Base-by-base conservation (phyloP, 2,888 invertebrate genomes). In the Altica lythri region DNA sequence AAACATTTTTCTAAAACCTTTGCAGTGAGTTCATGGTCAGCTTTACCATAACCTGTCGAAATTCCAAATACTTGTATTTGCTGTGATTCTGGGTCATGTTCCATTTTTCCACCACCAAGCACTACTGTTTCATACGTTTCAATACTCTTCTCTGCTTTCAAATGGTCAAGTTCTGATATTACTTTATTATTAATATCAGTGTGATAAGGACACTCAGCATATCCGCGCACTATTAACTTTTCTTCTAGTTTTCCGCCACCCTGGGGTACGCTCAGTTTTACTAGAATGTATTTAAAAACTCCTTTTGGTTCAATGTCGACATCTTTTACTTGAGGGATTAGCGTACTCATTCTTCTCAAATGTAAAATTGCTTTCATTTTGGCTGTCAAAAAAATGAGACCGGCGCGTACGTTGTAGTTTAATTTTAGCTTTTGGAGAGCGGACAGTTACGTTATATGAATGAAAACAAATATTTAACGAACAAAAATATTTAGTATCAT, bases 41-140 rank as follows among this genome's bases (percentile, higher is more conserved):
- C 95, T 74, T 87, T 87, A 1, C 96, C 96, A 72, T 85, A 96
- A 1, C 92, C 90, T 82, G 91, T 80, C 3, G 97, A 97, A 73
- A 95, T 94, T 17, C 97, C 97, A 76, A 91, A 97, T 55, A 97
- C 90, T 69, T 89, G 86, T 35, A 97, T 83, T 59, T 82, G 85
- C 71, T 92, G 93, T 35, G 82, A 81, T 5, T 81, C 81, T 0
- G 90, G 80, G 53, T 91, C 86, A 75, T 95, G 94, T 27, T 87
- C 83, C 68, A 98, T 96, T 68, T 95, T 83, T 9, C 97, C 97
- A 10, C 97, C 97, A 2, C 97, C 97, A 9, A 93, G 76, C 63
- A 95, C 93, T 69, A 94, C 89, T 5, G 71, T 67, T 38, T 67
- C 65, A 72, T 72, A 75, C 13, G 72, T 68, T 13, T 67, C 63